Evolutionary conservation across 2,113 vertebrate species (phyloP), one percentile per base, ranked within the genome.

Genomic region (Ibidorhyncha struthersii): DNA sequence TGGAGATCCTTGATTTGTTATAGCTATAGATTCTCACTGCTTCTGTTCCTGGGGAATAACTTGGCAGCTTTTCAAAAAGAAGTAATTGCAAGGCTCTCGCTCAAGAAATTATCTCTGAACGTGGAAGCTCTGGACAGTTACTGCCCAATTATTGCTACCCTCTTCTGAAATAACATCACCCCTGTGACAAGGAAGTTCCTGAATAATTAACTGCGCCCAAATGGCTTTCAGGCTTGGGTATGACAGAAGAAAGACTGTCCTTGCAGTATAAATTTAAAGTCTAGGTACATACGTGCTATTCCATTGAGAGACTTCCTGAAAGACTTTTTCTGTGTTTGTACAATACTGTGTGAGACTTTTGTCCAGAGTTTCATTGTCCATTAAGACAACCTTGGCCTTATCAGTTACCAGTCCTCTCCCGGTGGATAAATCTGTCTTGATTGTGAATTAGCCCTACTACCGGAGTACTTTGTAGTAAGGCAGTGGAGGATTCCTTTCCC

Each of bases 1-100:
- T 47, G 3, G 73, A 95, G 86, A 70, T 91, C 58, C 73, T 96
- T 92, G 83, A 87, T 95, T 96, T 96, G n/a, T 96, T 96, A 38
- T 23, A 89, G 89, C 43, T 87, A 38, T 84, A 89, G 89, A 89
- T 82, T 76, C 94, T 91, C 43, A 30, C 12, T 70, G 77, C 66
- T 49, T 89, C 81, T 2, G 4, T 72, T 95, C 65, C 83, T 79
- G 69, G 69, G 84, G 89, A 90, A 89, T 89, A 95, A 61, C 89
- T 92, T 95, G 92, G 92, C 89, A 92, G 56, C 65, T 93, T 89
- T 84, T 92, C 90, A 95, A 72, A 85, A 79, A 93, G 76, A 86
- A 95, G 81, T 86, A 96, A 96, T 95, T 96, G 77, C 69, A 92
- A 86, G 69, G 26, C 80, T 90, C 55, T 89, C 1, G 61, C 76